Percentiles rank a stretch among this genome's conserved stretches.
phyloP scores from a whole-genome alignment of 53 echinoderm and acorn worm species.

The Apostichopus leukothele region DNA sequence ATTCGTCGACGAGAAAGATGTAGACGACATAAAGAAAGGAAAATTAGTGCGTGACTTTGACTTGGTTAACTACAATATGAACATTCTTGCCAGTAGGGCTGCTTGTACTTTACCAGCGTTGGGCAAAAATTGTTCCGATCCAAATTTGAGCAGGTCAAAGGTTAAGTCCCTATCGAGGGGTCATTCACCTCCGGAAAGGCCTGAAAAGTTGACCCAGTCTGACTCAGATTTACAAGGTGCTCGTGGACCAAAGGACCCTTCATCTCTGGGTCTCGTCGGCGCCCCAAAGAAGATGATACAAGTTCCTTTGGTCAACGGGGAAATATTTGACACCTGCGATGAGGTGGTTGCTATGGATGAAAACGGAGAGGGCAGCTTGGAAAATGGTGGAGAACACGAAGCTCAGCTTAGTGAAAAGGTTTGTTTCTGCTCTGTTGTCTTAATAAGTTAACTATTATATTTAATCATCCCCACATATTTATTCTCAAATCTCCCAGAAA shows the following conservation, averaged over 20 bases:
- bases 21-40: constrained; percentile 84
- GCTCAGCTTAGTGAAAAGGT: constrained; percentile 97
- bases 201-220: constrained; percentile 2
- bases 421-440: constrained; percentile 4
- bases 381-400: constrained; percentile 71
- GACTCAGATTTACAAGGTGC: constrained; percentile 13
- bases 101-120: constrained; percentile 10
- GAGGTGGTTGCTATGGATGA: constrained; percentile 76
- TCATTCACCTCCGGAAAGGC: constrained; percentile 25
- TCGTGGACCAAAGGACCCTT: neutral
- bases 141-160: constrained; percentile 24
- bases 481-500: too few species aligned
- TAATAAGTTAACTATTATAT: too few species aligned
- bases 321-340: constrained; percentile 86
- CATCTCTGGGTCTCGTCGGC: neutral
- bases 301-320: constrained; percentile 82
- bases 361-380: constrained; percentile 61
- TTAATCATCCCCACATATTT: too few species aligned
- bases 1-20: constrained; percentile 63
- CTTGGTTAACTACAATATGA: constrained; percentile 52
- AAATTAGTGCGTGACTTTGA: constrained; percentile 67
- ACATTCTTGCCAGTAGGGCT: constrained; percentile 26
- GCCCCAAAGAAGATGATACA: constrained; percentile 55
- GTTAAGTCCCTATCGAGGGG: constrained; percentile 29
- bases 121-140: constrained; percentile 30